Percentiles rank a stretch among this genome's conserved stretches.
Evolutionary conservation across 92 coral and sea anemone species (phyloP).

Genomic region (Porites evermanni): DNA sequence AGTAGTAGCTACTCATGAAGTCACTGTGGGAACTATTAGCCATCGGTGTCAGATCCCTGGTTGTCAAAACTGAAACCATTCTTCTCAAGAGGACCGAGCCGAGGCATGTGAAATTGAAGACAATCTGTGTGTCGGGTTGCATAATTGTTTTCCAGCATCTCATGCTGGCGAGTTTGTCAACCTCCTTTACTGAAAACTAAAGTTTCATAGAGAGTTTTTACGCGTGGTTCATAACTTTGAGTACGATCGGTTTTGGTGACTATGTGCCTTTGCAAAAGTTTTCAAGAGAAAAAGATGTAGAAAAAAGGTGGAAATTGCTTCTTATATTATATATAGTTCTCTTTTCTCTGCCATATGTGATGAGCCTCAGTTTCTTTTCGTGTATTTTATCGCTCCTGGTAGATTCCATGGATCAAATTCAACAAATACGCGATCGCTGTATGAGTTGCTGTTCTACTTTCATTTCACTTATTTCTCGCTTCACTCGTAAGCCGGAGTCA

Average conservation of each 20-base stretch:
- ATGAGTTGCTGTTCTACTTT: neutral
- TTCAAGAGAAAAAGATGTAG: neutral
- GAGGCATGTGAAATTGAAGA: slow-evolving; percentile 5
- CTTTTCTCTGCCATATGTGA: neutral
- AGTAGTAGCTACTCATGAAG: neutral
- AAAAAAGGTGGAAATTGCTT: neutral
- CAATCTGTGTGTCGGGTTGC: neutral
- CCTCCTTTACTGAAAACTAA: neutral
- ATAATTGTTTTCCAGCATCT: neutral
- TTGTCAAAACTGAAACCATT: slow-evolving; percentile 19
- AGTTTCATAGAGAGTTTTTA: slow-evolving; percentile 19
- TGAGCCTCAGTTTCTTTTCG: slow-evolving; percentile 5
- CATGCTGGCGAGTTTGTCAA: neutral
- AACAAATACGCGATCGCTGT: neutral
- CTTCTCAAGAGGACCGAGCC: slow-evolving; percentile 14
- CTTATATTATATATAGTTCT: neutral
- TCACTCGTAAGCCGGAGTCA: no score
- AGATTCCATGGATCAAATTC: slow-evolving; percentile 32
- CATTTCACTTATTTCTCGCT: neutral
- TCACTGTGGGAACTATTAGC: slow-evolving; percentile 15
- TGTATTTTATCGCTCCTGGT: slow-evolving; percentile 17
- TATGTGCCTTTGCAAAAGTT: slow-evolving; percentile 2
- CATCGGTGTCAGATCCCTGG: neutral
- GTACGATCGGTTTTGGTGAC: slow-evolving; percentile 42
- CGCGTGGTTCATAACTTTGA: slow-evolving; percentile 34